These are phyloP conservation scores for Caenorhabditis afra DNA, from an alignment of 2,888 invertebrate genomes.

Conservation along the genomic window DNA sequence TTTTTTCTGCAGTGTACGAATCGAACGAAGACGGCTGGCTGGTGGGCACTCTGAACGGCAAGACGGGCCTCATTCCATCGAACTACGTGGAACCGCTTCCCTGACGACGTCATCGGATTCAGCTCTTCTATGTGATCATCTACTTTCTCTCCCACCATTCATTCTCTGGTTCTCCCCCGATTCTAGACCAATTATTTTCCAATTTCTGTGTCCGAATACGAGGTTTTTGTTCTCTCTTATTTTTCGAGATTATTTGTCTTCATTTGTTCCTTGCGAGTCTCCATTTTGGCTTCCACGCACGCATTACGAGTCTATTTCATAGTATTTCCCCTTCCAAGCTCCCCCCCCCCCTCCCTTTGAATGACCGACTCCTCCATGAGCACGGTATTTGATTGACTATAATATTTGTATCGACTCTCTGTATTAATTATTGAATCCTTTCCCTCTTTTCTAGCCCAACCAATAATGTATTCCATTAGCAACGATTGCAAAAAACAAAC, in stretches of 20 bases:
- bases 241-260: constrained; percentile 21
- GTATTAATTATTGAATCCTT: constrained; percentile 25
- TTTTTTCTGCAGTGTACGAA: constrained; percentile 85
- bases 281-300: not conserved
- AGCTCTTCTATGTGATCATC: constrained; percentile 27
- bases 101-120: constrained; percentile 22
- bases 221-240: constrained; percentile 21
- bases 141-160: constrained; percentile 3
- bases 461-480: constrained; percentile 18
- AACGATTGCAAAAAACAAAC: constrained; percentile 22
- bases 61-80: constrained; percentile 78
- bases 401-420: constrained; percentile 11
- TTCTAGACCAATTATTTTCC: constrained; percentile 50
- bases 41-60: constrained; percentile 88
- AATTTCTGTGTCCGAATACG: constrained; percentile 53
- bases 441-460: no score
- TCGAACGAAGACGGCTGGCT: constrained; percentile 98
- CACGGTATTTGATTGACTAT: no score
- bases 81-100: constrained; percentile 74
- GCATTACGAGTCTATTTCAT: constrained; percentile 26
- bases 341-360: not conserved
- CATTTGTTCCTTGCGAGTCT: not conserved
- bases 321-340: constrained; percentile 27
- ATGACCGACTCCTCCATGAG: not conserved
- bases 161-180: constrained; percentile 43